These are phyloP conservation scores for Aphelenchoides avenae DNA, from an alignment of 1,140 invertebrate species.

Conservation along the genomic window DNA sequence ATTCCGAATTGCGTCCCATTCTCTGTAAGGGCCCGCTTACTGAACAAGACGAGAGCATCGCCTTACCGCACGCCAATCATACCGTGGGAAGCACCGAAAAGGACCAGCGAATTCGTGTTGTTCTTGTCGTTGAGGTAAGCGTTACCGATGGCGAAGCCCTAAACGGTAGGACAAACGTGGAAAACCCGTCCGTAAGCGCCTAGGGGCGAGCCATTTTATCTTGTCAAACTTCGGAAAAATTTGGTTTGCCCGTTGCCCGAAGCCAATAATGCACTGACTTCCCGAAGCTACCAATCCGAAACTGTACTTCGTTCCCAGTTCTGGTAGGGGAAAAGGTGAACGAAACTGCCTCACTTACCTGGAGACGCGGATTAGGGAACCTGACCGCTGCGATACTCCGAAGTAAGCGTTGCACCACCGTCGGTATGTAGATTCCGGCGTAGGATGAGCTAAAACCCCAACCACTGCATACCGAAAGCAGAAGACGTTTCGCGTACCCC, in stretches of 20 bases:
- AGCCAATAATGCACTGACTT: no score
- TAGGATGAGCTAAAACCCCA: conserved; percentile 18
- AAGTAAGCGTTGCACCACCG: conserved; percentile 6
- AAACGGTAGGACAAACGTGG: background rate
- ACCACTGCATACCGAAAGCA: no score
- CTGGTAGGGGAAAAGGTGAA: no score
- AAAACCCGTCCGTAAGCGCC: no score
- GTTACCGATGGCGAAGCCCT: conserved; percentile 23
- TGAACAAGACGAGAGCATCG: background rate
- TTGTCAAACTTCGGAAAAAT: no score
- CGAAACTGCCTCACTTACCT: no score
- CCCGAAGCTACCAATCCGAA: no score
- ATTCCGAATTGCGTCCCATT: conserved; percentile 13
- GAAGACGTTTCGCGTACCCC: no score
- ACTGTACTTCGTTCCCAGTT: no score
- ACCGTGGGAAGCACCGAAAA: conserved; percentile 15
- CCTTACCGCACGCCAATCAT: conserved; percentile 12
- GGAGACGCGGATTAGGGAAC: conserved; percentile 25
- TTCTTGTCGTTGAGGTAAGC: conserved; percentile 24
- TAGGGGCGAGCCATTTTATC: no score
- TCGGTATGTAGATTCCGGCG: conserved; percentile 31
- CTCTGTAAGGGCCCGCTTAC: no score
- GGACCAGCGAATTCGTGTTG: conserved; percentile 20
- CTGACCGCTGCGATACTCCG: background rate
- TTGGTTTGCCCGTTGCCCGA: no score